These are phyloP conservation scores for Vulpes ferrilata DNA, from an alignment of 2,113 vertebrate genomes.

Conservation along the genomic window DNA sequence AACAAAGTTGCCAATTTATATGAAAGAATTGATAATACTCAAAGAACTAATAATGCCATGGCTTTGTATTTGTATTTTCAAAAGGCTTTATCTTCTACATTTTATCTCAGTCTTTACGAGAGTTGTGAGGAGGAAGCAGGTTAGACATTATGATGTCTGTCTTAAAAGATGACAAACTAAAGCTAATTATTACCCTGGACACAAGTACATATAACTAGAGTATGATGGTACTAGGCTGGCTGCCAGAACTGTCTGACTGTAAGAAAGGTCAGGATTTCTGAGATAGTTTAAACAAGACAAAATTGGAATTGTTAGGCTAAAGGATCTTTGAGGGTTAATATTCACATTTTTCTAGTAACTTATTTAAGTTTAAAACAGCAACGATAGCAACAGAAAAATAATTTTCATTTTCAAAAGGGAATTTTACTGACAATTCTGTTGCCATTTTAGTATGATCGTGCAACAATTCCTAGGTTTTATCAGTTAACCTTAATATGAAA, in stretches of 20 bases:
- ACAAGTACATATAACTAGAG: background rate
- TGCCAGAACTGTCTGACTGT: background rate
- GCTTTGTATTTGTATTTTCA: background rate
- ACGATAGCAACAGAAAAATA: conserved; percentile 43
- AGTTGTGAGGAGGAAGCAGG: background rate
- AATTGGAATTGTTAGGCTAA: background rate
- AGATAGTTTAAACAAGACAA: conserved; percentile 27
- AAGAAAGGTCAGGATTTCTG: conserved; percentile 1
- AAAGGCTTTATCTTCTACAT: background rate
- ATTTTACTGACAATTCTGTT: conserved; percentile 66
- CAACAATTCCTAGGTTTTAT: conserved; percentile 67
- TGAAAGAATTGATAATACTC: background rate
- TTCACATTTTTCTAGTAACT: conserved; percentile 29
- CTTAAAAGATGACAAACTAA: background rate
- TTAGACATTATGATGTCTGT: background rate
- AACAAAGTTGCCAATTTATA: background rate
- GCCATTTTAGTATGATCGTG: conserved; percentile 68
- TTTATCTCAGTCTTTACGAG: background rate
- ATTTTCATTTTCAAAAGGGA: conserved; percentile 65
- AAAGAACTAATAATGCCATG: background rate
- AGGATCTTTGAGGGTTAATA: conserved; percentile 1
- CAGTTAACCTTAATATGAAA: conserved; percentile 72
- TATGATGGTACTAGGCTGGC: background rate
- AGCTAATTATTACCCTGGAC: background rate
- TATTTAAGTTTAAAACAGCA: conserved; percentile 53